Evolutionary conservation across 2,888 invertebrate species (phyloP), one percentile per base, ranked within the genome.

Genomic region (Tenthredo mesomela): DNA sequence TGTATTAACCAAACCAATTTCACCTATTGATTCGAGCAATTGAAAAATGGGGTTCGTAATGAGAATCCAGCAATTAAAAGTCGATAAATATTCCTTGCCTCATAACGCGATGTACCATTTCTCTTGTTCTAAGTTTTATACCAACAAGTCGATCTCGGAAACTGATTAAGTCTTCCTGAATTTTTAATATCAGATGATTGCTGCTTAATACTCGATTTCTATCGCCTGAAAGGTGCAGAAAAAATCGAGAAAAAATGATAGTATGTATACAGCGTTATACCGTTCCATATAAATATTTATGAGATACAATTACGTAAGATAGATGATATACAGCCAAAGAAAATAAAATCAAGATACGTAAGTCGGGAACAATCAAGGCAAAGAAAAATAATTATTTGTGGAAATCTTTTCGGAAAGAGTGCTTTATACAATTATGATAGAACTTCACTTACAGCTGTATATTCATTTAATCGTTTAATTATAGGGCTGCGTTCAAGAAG

Each of bases 51-150:
- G 43, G 43, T 73, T 73, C 10, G 43, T 73, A 18, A 73, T 67
- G 29, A 67, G 29, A 73, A 40, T 73, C 71, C 43, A 25, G 71
- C 43, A 73, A 73, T 73, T 21, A 73, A 73, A 43, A 43, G 71
- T n/a, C 71, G 33, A 33, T 43, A 40, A 40, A 21, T 73, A 73
- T 73, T 73, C 43, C 29, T 33, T 15, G 33, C 21, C 33, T 67
- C 67, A 33, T 18, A 15, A 67, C 67, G 25, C 18, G 33, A 67
- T 67, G 67, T 33, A 67, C 67, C 40, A 43, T 73, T n/a, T 43
- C 10, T 21, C 43, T 73, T 43, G 15, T 43, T 10, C 12, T 1
- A 21, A n/a, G 43, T 15, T 43, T 43, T 73, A 40, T 73, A 43
- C 18, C 71, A 43, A 43, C 71, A 73, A 25, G 7, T 43, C n/a